Conservation (phyloP, 2,113 vertebrate species). For the Oncorhynchus kisutch region DNA sequence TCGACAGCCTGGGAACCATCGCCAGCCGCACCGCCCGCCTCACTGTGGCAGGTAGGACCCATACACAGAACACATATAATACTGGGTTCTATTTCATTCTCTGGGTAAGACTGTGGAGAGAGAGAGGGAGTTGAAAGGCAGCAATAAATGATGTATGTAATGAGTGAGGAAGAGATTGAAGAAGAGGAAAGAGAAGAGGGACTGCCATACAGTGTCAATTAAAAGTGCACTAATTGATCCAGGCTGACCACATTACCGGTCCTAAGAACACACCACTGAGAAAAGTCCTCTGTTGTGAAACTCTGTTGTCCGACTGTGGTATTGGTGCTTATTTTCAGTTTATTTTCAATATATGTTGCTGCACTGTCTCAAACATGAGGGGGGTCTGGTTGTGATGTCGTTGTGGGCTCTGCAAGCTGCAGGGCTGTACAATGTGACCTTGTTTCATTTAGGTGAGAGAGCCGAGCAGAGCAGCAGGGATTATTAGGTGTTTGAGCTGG, state of each 20-base stretch:
- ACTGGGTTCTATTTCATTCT: neutral
- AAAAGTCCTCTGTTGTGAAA: neutral
- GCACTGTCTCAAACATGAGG: constrained; percentile 42
- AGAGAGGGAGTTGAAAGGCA: neutral
- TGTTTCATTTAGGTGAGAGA: constrained; percentile 46
- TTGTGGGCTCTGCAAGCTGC: constrained; percentile 20
- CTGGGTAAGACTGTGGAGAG: neutral
- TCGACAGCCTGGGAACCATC: constrained; percentile 92
- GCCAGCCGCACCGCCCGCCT: constrained; percentile 90
- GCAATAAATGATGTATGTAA: no score
- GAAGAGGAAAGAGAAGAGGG: no score
- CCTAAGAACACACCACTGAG: neutral
- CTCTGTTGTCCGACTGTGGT: neutral
- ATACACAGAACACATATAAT: no score
- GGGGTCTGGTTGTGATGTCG: constrained; percentile 15
- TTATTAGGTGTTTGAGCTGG: constrained; percentile 68
- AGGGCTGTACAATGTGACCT: constrained; percentile 56
- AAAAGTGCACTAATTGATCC: neutral
- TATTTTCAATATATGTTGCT: constrained; percentile 4
- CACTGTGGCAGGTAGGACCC: constrained; percentile 82
- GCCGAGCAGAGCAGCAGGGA: constrained; percentile 48
- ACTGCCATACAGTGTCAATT: neutral
- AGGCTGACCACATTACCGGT: neutral
- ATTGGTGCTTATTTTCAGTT: neutral
- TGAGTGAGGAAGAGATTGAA: no score